These are phyloP conservation scores for Lophius piscatorius DNA, from an alignment of 2,113 vertebrate species.

Conservation along the genomic window DNA sequence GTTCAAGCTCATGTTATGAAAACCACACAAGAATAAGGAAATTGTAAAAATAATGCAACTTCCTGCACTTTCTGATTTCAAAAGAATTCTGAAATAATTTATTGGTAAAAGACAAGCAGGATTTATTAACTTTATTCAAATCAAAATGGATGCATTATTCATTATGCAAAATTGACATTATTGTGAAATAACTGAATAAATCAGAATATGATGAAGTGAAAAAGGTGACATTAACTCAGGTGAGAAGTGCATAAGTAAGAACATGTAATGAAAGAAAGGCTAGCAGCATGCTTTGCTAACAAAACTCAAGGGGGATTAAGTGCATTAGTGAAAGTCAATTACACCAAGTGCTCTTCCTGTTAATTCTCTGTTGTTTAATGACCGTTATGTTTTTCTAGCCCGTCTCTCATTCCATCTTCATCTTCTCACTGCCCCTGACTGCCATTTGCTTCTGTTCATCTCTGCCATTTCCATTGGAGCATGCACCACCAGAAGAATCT, in stretches of 20 bases:
- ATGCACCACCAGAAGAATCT: conserved; percentile 52
- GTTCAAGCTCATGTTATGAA: neutral
- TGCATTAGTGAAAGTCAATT: conserved; percentile 32
- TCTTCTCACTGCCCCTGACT: conserved; percentile 25
- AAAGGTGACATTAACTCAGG: conserved; percentile 15
- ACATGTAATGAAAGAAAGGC: conserved; percentile 13
- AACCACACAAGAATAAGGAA: neutral
- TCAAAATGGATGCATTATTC: neutral
- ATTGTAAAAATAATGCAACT: conserved; percentile 1
- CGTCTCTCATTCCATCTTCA: neutral
- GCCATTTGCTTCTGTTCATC: conserved; percentile 27
- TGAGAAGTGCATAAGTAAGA: neutral
- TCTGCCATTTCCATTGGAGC: conserved; percentile 38
- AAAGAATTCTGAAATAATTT: conserved; percentile 52
- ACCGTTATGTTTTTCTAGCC: conserved; percentile 5
- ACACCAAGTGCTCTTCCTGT: conserved; percentile 15
- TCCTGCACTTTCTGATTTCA: too few relatives aligned
- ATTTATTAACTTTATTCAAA: conserved; percentile 1
- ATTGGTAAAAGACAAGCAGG: conserved; percentile 16
- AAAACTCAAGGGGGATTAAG: conserved; percentile 24
- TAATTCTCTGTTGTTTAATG: conserved; percentile 20
- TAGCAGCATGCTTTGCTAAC: conserved; percentile 4
- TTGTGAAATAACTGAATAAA: neutral
- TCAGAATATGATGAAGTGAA: conserved; percentile 11
- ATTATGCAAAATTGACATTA: neutral